Conservation (phyloP, 2,797 vertebrate genomes). For the Lemur catta region DNA sequence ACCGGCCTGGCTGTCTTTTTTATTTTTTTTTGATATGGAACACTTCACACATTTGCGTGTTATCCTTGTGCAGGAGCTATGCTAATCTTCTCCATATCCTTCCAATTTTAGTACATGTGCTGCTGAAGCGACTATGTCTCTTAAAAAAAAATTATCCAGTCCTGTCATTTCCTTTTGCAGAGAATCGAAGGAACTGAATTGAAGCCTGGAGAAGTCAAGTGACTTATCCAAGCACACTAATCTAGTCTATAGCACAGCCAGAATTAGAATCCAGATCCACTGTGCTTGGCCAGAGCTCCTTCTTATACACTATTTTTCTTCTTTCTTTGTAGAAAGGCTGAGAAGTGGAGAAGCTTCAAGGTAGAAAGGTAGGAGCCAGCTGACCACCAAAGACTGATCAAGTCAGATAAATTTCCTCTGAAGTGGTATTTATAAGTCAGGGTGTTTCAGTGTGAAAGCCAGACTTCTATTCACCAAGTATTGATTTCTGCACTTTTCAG, state of each 20-base stretch:
- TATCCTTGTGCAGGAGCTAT: too few relatives aligned
- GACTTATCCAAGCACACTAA: neutral
- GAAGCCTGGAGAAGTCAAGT: neutral
- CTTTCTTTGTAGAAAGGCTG: neutral
- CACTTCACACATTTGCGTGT: too few relatives aligned
- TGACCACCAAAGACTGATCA: slow-evolving; percentile 12
- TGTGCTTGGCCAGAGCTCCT: neutral
- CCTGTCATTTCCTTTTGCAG: neutral
- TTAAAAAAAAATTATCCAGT: neutral
- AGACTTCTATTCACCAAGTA: neutral
- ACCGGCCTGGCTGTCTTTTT: too few relatives aligned
- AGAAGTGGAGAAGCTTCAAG: neutral
- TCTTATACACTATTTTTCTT: neutral
- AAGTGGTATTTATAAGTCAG: slow-evolving; percentile 23
- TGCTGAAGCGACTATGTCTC: neutral
- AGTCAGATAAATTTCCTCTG: neutral
- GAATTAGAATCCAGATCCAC: neutral
- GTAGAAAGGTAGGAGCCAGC: neutral
- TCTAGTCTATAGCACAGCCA: neutral
- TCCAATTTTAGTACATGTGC: too few relatives aligned
- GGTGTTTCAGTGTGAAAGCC: neutral
- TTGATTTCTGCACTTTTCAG: slow-evolving; percentile 54
- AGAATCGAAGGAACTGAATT: neutral
- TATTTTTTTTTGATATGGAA: too few relatives aligned
- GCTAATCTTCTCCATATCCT: too few relatives aligned